A percentile compares a stretch with the other conserved stretches of the same genome.
Conservation (phyloP, 2,797 vertebrate genomes). For the Meriones psammophilus region DNA sequence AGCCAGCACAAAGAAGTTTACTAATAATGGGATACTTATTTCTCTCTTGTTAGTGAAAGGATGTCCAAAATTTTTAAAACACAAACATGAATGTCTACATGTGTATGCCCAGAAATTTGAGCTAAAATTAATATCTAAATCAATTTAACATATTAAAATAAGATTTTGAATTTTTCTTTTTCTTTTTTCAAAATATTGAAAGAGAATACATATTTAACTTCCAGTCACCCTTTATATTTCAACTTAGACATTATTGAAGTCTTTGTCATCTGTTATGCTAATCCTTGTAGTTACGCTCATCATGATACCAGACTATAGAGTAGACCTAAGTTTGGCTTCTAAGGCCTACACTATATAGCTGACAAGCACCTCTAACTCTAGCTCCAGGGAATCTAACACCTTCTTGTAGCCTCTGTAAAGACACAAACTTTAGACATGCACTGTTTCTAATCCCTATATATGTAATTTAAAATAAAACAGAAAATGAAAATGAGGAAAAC, state of each 20-base stretch:
- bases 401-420: not conserved
- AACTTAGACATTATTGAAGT: not conserved
- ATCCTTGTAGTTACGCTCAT: not conserved
- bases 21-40: not conserved
- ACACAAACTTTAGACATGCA: not conserved
- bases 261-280: not conserved
- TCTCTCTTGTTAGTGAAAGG: not conserved
- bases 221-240: not conserved
- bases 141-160: conserved; percentile 49
- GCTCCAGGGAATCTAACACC: not conserved
- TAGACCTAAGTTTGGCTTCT: not conserved
- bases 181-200: conserved; percentile 22
- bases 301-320: not conserved
- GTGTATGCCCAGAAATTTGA: conserved; percentile 37
- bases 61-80: not conserved
- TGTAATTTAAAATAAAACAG: not conserved
- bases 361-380: not conserved
- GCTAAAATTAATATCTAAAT: conserved; percentile 51
- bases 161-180: conserved; percentile 29
- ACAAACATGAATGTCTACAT: conserved; percentile 5
- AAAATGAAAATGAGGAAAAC: not conserved
- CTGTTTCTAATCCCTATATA: not conserved
- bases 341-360: not conserved
- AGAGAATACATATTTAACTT: conserved; percentile 14
- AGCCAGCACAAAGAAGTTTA: conserved; percentile 35